Conservation (phyloP, 2,888 invertebrate genomes). For the Cryptocheilus praepositus region DNA sequence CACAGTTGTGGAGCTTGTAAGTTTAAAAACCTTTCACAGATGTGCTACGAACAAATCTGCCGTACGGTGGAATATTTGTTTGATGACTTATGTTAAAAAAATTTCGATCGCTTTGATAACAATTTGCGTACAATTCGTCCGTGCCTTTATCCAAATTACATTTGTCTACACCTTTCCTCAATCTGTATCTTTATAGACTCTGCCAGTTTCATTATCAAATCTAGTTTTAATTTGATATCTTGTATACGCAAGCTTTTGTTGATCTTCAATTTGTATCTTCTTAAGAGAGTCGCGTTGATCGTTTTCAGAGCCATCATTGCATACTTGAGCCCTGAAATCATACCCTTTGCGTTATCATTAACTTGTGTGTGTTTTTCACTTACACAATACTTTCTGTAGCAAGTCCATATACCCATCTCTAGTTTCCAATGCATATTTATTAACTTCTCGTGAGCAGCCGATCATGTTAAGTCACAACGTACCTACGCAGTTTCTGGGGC, state of each 20-base stretch:
- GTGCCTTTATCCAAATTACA: no score
- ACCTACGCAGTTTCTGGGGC: constrained; percentile 54
- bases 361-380: no score
- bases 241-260: constrained; percentile 34
- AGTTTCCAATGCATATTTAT: no score
- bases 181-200: constrained; percentile 41
- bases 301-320: constrained; percentile 74
- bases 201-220: constrained; percentile 38
- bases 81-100: no score
- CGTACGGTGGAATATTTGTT: no score
- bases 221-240: constrained; percentile 47
- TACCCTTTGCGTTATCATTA: background rate
- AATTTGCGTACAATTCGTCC: no score
- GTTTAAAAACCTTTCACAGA: no score
- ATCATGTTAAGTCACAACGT: background rate
- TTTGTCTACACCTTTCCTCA: constrained; percentile 19
- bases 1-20: no score
- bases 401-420: background rate
- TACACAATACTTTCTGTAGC: no score
- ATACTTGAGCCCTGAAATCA: constrained; percentile 68
- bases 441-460: background rate
- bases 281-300: constrained; percentile 66
- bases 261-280: constrained; percentile 58
- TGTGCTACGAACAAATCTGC: no score
- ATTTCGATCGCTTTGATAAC: no score